Evolutionary conservation across 2,888 invertebrate genomes (phyloP), one percentile per base, ranked within the genome.

Genomic region (Sycophila texana): DNA sequence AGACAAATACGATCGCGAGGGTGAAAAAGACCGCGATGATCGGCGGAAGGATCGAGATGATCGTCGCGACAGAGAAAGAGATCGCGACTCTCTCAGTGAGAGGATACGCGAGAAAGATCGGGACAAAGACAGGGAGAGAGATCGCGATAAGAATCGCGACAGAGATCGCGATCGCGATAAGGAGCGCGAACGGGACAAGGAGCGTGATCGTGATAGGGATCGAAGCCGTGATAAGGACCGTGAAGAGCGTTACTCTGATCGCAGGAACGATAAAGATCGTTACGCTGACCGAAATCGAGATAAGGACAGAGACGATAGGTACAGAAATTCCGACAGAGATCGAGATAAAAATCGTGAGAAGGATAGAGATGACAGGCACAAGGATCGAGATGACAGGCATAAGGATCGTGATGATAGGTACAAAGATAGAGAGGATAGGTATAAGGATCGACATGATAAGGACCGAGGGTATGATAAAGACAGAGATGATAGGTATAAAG

Each of bases 401-500:
- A 87, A 86, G 81, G 86, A 88, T 75, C 83, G 83, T 67, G 86
- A 86, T 39, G 77, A 79, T 60, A 51, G 81, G 16, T 49, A 77
- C 51, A 80, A 70, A 18, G 80, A 80, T 39, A 49, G 63, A n/a
- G 79, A 76, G 20, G 80, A 80, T 30, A 60, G 77, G 14, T 87
- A 66, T 49, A 71, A 65, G 53, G 67, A 75, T 60, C 18, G 70
- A 18, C 63, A 79, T n/a, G 82, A 39, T 39, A 39, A 39, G 39
- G 39, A 83, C 7, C 57, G 79, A 30, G 22, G 49, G 5, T 49
- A 76, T 39, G 88, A 89, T 39, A 87, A 87, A 81, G 86, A 87
- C 70, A 83, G 83, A 72, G 86, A 86, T 12, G 78, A 81, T 39
- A 67, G 81, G 26, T 87, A 89, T 30, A 87, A 87, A 82, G 82